A percentile compares a stretch with the other conserved stretches of the same genome.
Evolutionary conservation across 1,140 invertebrate genomes (phyloP).

Genomic region (Cotesia glomerata): DNA sequence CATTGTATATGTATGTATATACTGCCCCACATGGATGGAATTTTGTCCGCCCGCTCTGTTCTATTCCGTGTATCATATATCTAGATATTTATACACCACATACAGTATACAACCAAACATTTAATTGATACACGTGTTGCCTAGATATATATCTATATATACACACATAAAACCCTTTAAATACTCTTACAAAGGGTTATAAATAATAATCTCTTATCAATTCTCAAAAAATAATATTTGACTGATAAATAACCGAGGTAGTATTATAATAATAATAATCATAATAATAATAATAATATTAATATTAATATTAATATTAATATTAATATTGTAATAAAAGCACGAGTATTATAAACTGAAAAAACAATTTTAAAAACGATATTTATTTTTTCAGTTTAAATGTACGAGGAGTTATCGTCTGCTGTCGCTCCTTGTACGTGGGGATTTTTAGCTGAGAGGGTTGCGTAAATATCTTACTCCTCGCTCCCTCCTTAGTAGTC

Average conservation of each 20-base stretch:
- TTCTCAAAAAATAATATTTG: no score
- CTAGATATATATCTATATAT: background rate
- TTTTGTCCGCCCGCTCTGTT: background rate
- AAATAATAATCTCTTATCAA: no score
- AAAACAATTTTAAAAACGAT: background rate
- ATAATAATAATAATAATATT: no score
- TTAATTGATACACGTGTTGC: no score
- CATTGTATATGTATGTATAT: background rate
- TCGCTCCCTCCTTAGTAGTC: slow-evolving; percentile 25
- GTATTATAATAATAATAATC: no score
- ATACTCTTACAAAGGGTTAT: no score
- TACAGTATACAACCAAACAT: no score
- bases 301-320: no score
- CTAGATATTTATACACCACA: background rate
- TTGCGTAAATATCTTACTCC: slow-evolving; percentile 38
- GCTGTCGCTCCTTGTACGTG: slow-evolving; percentile 25
- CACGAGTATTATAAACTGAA: background rate
- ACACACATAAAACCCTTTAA: no score
- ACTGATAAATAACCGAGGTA: no score
- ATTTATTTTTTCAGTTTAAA: background rate
- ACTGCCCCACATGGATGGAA: background rate
- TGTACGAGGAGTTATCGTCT: slow-evolving; percentile 22
- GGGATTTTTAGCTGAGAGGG: slow-evolving; percentile 32
- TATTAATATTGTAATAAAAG: no score
- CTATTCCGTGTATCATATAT: background rate